phyloP scores from a whole-genome alignment of 1,140 invertebrate species.

The Geopemphigus sp. region DNA sequence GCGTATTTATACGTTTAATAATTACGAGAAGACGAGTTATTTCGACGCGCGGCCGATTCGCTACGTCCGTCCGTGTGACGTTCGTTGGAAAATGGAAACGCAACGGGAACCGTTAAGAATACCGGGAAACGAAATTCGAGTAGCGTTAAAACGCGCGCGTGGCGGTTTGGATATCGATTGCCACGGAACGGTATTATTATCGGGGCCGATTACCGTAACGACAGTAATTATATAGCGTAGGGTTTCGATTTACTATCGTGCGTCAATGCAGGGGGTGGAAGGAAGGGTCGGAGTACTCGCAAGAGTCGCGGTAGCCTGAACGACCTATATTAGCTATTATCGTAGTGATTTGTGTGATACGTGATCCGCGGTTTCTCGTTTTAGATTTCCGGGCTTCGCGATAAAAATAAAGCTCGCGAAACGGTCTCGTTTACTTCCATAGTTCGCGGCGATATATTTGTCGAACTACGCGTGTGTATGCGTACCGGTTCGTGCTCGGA shows the following conservation, averaged over 20 bases:
- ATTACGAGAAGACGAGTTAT: too few species aligned
- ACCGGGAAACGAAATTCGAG: not conserved
- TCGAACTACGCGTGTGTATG: too few species aligned
- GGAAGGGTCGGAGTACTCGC: too few species aligned
- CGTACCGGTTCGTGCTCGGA: not conserved
- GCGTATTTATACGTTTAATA: too few species aligned
- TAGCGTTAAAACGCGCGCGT: not conserved
- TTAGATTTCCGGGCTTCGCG: not conserved
- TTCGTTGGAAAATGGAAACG: too few species aligned
- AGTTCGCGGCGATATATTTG: too few species aligned
- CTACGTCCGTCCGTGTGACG: too few species aligned
- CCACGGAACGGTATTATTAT: not conserved
- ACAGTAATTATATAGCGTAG: not conserved
- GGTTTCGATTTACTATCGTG: not conserved
- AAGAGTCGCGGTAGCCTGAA: too few species aligned
- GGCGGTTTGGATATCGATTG: not conserved
- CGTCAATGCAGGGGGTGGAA: too few species aligned
- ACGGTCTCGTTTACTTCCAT: not conserved
- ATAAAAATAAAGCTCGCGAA: not conserved
- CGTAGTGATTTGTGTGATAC: conserved; percentile 1
- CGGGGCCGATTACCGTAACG: not conserved
- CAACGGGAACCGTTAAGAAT: too few species aligned
- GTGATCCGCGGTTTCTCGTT: not conserved
- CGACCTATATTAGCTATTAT: not conserved
- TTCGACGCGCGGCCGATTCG: too few species aligned